Evolutionary conservation across 2,797 vertebrate genomes (phyloP).

Genomic region (Oophaga sylvatica): DNA sequence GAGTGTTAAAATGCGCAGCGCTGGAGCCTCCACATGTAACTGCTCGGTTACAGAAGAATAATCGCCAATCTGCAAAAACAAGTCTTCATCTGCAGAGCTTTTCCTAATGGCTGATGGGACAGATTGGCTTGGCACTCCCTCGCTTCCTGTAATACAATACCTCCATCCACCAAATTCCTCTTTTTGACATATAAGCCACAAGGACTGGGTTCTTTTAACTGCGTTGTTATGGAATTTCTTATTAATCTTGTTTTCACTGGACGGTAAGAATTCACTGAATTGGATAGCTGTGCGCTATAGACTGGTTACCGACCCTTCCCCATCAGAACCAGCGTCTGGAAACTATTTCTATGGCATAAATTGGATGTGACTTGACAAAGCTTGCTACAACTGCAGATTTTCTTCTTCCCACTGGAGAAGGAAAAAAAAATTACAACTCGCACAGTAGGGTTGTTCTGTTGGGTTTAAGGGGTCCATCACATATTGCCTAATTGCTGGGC

Average conservation of each 20-base stretch:
- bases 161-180: slow-evolving; percentile 32
- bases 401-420: background rate
- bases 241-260: slow-evolving; percentile 44
- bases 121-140: slow-evolving; percentile 26
- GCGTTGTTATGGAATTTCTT: slow-evolving; percentile 34
- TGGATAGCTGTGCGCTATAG: background rate
- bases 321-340: background rate
- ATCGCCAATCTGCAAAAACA: slow-evolving; percentile 24
- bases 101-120: slow-evolving; percentile 38
- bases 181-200: slow-evolving; percentile 33
- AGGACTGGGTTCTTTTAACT: slow-evolving; percentile 21
- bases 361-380: slow-evolving; percentile 10
- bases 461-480: background rate
- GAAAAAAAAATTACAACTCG: background rate
- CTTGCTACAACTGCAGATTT: slow-evolving; percentile 10
- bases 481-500: too few species aligned
- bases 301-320: background rate
- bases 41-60: slow-evolving; percentile 34
- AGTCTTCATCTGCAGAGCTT: slow-evolving; percentile 18
- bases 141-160: slow-evolving; percentile 46
- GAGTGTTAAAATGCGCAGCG: slow-evolving; percentile 29
- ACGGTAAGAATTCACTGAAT: background rate
- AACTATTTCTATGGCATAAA: background rate
- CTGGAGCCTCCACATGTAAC: slow-evolving; percentile 14
- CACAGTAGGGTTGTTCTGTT: background rate